These are phyloP conservation scores for Auanema freiburgensis DNA, from an alignment of 2,888 invertebrate genomes.

Conservation along the genomic window DNA sequence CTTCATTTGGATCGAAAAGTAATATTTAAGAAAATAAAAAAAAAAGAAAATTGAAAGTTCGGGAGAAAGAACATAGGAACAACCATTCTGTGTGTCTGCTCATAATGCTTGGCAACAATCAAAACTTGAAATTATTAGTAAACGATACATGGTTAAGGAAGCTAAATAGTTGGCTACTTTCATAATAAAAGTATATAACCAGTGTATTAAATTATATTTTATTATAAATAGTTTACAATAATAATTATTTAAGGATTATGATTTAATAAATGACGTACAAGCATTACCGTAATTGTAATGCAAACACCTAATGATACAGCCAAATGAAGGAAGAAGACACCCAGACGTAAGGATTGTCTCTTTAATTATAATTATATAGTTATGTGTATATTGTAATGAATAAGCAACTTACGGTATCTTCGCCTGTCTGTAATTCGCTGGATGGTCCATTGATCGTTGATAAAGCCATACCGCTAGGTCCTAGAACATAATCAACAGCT, in stretches of 20 bases:
- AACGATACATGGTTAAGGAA: too few relatives aligned
- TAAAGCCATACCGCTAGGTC: slow-evolving; percentile 46
- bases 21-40: too few relatives aligned
- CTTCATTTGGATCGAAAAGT: too few relatives aligned
- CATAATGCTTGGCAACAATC: too few relatives aligned
- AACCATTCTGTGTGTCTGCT: too few relatives aligned
- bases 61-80: too few relatives aligned
- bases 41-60: too few relatives aligned
- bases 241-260: slow-evolving; percentile 28
- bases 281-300: slow-evolving; percentile 43
- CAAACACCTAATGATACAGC: slow-evolving; percentile 41
- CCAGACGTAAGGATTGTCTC: slow-evolving; percentile 28
- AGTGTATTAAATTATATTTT: too few relatives aligned
- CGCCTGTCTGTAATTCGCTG: slow-evolving; percentile 28
- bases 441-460: slow-evolving; percentile 42
- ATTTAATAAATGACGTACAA: slow-evolving; percentile 39
- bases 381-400: background rate
- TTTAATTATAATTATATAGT: background rate
- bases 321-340: slow-evolving; percentile 39
- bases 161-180: too few relatives aligned
- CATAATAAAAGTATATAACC: too few relatives aligned
- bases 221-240: too few relatives aligned
- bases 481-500: slow-evolving; percentile 41
- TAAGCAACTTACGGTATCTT: slow-evolving; percentile 27
- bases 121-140: too few relatives aligned